Evolutionary conservation across 2,888 invertebrate species (phyloP).

Genomic region (Polyploca ridens): DNA sequence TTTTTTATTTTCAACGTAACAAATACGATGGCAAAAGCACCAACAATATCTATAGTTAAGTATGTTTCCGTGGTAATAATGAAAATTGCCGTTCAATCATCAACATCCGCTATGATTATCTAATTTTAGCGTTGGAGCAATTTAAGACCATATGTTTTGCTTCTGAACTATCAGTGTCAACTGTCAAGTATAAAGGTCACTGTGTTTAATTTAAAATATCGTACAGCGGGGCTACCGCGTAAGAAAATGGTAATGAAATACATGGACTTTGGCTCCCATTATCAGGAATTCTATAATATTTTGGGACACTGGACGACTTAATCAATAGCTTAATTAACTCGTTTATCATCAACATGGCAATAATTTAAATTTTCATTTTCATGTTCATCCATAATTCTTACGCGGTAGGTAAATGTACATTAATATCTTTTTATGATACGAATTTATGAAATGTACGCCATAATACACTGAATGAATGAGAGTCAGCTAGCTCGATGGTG

Average conservation of each 20-base stretch:
- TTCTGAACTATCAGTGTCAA: background rate
- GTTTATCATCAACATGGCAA: too few species aligned
- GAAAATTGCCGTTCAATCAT: slow-evolving; percentile 42
- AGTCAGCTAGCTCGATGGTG: too few species aligned
- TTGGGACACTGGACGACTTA: too few species aligned
- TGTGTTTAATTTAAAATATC: background rate
- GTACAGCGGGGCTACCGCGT: background rate
- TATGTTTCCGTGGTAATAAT: slow-evolving; percentile 21
- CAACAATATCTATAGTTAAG: background rate
- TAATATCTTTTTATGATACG: too few species aligned
- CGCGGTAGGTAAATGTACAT: background rate
- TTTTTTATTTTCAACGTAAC: background rate
- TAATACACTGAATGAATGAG: too few species aligned
- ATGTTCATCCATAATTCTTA: too few species aligned
- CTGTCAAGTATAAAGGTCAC: background rate
- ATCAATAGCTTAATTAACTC: too few species aligned
- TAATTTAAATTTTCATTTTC: too few species aligned
- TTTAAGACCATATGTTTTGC: slow-evolving; percentile 22
- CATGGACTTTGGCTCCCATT: too few species aligned
- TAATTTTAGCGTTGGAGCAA: slow-evolving; percentile 42
- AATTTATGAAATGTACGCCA: too few species aligned
- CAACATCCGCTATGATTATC: slow-evolving; percentile 43
- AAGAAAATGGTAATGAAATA: too few species aligned
- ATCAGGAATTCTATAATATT: too few species aligned
- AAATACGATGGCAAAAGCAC: slow-evolving; percentile 3